Base-by-base conservation (phyloP, 2,113 vertebrate genomes). In the Brachyhypopomus gauderio region DNA sequence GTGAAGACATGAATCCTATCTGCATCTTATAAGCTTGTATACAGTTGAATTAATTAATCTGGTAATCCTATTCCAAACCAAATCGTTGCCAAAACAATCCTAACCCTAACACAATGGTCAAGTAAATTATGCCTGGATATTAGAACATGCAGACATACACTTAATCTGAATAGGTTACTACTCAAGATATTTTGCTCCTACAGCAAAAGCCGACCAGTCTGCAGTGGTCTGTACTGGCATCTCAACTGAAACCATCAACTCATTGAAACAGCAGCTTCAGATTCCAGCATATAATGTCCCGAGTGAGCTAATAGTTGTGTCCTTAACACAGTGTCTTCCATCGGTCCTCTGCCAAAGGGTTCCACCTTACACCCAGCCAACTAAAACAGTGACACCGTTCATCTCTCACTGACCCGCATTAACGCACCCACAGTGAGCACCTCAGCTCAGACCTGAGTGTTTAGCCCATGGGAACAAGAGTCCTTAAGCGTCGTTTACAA, bases 331-430 rank as follows among this genome's bases (percentile, higher is more conserved):
- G 59, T 72, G 36, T 69, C 69, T 56, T 70, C 27, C 9, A 60
- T 34, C 34, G 77, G 25, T 82, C 52, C 41, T 80, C 77, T 81
- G 27, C 25, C 30, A 75, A 70, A 60, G 22, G 19, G 30, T 63
- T 9, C n/a, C 72, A 71, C 67, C 48, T 73, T 60, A 23, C 58
- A 56, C 36, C 59, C 34, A 63, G 55, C 45, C 64, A 77, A 60
- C 66, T 17, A 67, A 38, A 63, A 67, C 60, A 75, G 56, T 75
- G 62, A 83, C 77, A 45, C 78, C 74, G n/a, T 81, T 78, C 25
- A 83, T 80, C 74, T 70, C 55, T 75, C 56, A 41, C 16, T 74
- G 67, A 70, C 81, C 67, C 64, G 59, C 58, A 71, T 78, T 69
- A 81, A 78, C 64, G 48, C 23, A 12, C 25, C 56, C 45, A 58